A percentile compares a stretch with the other conserved stretches of the same genome.
These are phyloP conservation scores for Sakesphorus luctuosus DNA, from an alignment of 2,113 vertebrate species.

Conservation along the genomic window DNA sequence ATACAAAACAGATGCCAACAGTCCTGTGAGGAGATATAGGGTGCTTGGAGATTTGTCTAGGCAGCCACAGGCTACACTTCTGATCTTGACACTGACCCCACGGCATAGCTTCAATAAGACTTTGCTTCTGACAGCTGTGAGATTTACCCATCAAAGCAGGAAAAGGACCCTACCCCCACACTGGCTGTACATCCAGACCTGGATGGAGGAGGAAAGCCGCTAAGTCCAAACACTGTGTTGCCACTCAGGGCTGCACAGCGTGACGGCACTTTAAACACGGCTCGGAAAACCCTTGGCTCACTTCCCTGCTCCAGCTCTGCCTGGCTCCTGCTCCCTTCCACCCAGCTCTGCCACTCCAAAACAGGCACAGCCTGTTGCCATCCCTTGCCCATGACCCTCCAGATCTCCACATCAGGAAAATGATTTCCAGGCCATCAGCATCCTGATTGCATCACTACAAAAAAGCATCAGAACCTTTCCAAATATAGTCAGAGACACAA, in stretches of 20 bases:
- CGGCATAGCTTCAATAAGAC: background rate
- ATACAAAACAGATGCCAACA: background rate
- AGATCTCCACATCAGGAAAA: slow-evolving; percentile 16
- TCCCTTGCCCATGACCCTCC: background rate
- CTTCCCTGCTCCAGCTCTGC: background rate
- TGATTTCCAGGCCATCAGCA: slow-evolving; percentile 31
- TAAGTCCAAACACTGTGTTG: background rate
- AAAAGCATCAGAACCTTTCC: slow-evolving; percentile 33
- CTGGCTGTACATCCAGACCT: background rate
- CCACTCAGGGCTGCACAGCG: background rate
- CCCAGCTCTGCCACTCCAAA: background rate
- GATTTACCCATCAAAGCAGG: background rate
- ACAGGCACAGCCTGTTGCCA: slow-evolving; percentile 24
- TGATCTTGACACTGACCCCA: rapidly evolving
- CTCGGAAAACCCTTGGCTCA: slow-evolving; percentile 30
- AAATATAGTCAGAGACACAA: slow-evolving; percentile 63
- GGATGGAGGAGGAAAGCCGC: background rate
- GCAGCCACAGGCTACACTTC: background rate
- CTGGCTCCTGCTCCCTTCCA: background rate
- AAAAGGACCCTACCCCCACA: background rate
- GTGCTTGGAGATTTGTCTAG: background rate
- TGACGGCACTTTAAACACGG: background rate
- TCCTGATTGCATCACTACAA: slow-evolving; percentile 20
- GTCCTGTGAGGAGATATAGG: background rate
- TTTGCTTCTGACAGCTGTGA: background rate